A percentile compares a stretch with the other conserved stretches of the same genome.
Conservation (phyloP, 2,888 invertebrate genomes). For the Dysmachus trigonus region DNA sequence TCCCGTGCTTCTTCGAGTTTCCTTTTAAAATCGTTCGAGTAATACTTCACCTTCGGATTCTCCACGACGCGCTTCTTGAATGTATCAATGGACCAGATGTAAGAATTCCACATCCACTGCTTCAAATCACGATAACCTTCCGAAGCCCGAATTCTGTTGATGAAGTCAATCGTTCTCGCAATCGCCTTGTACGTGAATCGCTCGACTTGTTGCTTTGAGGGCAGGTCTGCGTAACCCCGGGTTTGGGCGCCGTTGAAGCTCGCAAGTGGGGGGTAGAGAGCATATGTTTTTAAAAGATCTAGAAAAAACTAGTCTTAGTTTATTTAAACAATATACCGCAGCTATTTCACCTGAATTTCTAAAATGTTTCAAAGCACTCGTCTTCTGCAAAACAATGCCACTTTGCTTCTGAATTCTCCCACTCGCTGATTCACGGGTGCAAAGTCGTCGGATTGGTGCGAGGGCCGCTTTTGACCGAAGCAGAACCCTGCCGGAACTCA, state of each 20-base stretch:
- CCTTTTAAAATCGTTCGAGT: conserved; percentile 52
- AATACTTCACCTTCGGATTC: conserved; percentile 53
- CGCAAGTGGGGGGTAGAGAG: neutral
- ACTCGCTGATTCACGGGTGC: neutral
- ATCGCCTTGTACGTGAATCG: neutral
- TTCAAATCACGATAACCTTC: neutral
- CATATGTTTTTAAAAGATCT: neutral
- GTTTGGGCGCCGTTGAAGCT: neutral
- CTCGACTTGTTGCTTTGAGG: neutral
- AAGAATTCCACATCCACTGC: neutral
- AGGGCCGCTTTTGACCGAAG: neutral
- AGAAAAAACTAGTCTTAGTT: neutral
- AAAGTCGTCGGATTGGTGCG: too few species aligned
- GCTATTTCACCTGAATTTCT: neutral
- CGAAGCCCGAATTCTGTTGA: neutral
- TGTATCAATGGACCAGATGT: neutral
- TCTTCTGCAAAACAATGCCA: neutral
- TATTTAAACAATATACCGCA: too few species aligned
- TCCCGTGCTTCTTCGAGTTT: neutral
- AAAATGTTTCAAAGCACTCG: neutral
- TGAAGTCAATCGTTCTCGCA: neutral
- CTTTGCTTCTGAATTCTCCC: neutral
- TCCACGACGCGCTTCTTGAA: conserved; percentile 50
- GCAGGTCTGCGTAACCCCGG: neutral
- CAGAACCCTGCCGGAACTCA: neutral